Evolutionary conservation across 2,888 invertebrate species (phyloP).

Genomic region (Chymomyza fuscimana): DNA sequence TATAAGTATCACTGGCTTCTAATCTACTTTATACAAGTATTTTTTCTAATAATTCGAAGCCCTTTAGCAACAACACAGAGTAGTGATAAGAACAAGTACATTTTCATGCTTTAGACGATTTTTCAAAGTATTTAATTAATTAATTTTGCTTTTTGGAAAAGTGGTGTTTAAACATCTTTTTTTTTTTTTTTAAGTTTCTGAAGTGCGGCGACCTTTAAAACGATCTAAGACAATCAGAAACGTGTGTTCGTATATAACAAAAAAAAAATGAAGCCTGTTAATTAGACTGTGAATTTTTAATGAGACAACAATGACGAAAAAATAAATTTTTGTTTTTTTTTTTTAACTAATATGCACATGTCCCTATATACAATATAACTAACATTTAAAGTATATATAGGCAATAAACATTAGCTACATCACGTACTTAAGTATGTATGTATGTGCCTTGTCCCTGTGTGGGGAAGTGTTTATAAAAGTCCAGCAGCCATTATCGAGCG

Average conservation of each 20-base stretch:
- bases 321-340: not conserved
- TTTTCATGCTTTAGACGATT: too few relatives aligned
- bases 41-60: not conserved
- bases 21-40: not conserved
- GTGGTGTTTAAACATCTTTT: not conserved
- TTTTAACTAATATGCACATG: not conserved
- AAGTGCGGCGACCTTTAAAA: not conserved
- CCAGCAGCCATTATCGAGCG: too few relatives aligned
- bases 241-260: too few relatives aligned
- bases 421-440: not conserved
- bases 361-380: not conserved
- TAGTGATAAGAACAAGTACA: not conserved
- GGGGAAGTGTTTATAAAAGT: not conserved
- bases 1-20: not conserved
- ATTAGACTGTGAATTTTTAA: not conserved
- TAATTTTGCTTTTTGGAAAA: not conserved
- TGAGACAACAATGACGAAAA: not conserved
- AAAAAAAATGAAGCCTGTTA: not conserved
- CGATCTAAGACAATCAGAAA: not conserved
- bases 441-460: not conserved
- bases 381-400: not conserved
- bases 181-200: not conserved
- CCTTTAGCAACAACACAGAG: too few relatives aligned
- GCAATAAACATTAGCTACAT: not conserved
- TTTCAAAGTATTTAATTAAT: too few relatives aligned